Conservation (phyloP, 2,113 vertebrate species). For the Seriola rivoliana region DNA sequence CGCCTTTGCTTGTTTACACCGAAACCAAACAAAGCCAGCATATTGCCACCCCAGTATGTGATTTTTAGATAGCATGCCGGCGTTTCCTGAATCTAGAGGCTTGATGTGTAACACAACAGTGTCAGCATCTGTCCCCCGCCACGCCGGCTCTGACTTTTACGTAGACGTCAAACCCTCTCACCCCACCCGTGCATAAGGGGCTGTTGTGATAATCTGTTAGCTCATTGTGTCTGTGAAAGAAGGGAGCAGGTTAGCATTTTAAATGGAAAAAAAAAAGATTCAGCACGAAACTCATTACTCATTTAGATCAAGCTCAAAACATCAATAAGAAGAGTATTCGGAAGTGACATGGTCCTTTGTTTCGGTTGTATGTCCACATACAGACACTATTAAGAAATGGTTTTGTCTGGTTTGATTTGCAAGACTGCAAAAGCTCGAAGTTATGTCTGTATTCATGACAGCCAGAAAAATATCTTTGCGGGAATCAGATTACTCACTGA, state of each 20-base stretch:
- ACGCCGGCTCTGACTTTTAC: no score
- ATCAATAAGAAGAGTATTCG: conserved; percentile 12
- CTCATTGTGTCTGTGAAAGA: conserved; percentile 51
- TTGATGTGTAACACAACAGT: no score
- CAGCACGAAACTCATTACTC: conserved; percentile 19
- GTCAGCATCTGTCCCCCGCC: no score
- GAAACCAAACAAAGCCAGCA: no score
- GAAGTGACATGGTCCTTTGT: neutral
- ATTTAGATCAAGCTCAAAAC: conserved; percentile 44
- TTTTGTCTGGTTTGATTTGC: neutral
- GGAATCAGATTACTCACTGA: neutral
- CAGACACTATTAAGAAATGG: neutral
- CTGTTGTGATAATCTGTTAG: conserved; percentile 47
- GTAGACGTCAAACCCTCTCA: no score
- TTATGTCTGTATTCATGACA: neutral
- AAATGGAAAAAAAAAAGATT: conserved; percentile 14
- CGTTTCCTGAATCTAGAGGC: no score
- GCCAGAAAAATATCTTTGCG: neutral
- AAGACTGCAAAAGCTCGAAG: neutral
- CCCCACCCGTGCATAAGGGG: no score
- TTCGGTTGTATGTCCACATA: neutral
- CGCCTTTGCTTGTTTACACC: no score
- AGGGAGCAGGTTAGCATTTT: conserved; percentile 18
- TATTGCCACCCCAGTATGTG: no score
- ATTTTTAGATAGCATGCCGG: no score